phyloP scores from a whole-genome alignment of 2,797 vertebrate species.

The Emys orbicularis region DNA sequence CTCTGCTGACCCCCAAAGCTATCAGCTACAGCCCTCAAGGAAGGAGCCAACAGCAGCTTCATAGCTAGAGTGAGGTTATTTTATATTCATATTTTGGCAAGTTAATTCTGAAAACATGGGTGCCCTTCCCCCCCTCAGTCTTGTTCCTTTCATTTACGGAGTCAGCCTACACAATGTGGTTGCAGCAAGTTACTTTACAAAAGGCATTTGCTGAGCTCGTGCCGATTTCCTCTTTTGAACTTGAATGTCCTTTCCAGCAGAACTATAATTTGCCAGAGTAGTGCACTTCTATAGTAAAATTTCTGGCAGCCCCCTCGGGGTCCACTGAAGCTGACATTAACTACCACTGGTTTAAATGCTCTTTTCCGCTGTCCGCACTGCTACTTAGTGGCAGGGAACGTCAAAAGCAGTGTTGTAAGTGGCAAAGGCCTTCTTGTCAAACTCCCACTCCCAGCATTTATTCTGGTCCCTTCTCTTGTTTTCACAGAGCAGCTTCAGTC shows the following conservation, averaged over 20 bases:
- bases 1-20: not conserved
- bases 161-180: not conserved
- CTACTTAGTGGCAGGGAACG: not conserved
- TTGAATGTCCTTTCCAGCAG: not conserved
- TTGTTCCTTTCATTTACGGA: not conserved
- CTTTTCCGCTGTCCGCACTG: not conserved
- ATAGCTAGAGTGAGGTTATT: not conserved
- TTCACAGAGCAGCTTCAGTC: not conserved
- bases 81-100: not conserved
- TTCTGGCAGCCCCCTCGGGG: not conserved
- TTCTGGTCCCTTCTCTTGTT: not conserved
- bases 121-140: not conserved
- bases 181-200: not conserved
- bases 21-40: not conserved
- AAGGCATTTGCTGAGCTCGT: not conserved
- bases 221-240: not conserved
- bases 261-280: fast-evolving
- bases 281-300: not conserved
- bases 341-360: not conserved
- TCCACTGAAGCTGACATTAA: not conserved
- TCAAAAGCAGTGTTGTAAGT: not conserved
- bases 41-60: not conserved
- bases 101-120: not conserved
- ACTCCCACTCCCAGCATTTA: not conserved
- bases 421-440: not conserved